Evolutionary conservation across 2,113 vertebrate genomes (phyloP).

Genomic region (Psilopogon haemacephalus): DNA sequence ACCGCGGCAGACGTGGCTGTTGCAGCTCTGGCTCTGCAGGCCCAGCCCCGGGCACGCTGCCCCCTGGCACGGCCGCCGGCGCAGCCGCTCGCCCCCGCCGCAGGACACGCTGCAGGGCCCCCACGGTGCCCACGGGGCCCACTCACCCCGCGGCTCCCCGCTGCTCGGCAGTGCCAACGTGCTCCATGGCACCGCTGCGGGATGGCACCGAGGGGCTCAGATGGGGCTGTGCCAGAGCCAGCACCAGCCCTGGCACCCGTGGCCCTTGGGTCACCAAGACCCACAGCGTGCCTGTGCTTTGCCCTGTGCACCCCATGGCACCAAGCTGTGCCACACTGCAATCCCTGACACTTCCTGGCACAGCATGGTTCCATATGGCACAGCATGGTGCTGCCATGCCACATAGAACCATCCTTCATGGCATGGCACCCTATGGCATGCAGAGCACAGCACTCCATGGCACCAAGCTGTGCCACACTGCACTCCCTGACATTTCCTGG

Average conservation of each 20-base stretch:
- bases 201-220: neutral
- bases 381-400: too few species aligned
- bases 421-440: too few species aligned
- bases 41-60: constrained; percentile 74
- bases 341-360: neutral
- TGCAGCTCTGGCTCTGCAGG: constrained; percentile 78
- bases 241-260: neutral
- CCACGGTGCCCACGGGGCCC: constrained; percentile 78
- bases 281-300: neutral
- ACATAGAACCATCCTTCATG: too few species aligned
- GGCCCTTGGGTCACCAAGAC: neutral
- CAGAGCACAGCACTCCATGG: too few species aligned
- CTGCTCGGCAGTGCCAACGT: constrained; percentile 79
- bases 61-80: constrained; percentile 75
- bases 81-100: constrained; percentile 78
- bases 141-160: too few species aligned
- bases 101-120: constrained; percentile 79
- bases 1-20: constrained; percentile 73
- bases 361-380: too few species aligned
- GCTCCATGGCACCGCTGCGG: constrained; percentile 66
- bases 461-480: too few species aligned
- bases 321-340: neutral
- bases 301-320: too few species aligned
- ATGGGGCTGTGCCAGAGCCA: too few species aligned
- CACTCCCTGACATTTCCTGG: too few species aligned